phyloP scores from a whole-genome alignment of 1,140 invertebrate species.

The Drosophila trapezifrons region DNA sequence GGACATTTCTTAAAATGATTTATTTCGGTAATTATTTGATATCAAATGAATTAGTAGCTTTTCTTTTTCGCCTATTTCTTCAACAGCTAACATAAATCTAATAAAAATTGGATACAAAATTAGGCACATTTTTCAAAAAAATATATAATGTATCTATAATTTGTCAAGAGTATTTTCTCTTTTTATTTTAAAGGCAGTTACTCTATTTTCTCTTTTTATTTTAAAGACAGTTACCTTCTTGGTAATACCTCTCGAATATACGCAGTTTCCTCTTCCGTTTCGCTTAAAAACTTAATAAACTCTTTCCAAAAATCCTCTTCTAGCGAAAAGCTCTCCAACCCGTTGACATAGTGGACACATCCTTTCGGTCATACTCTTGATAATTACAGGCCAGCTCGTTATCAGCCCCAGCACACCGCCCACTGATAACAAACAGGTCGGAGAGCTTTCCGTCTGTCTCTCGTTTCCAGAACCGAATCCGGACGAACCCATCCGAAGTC shows the following conservation, averaged over 20 bases:
- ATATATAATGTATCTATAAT: too few relatives aligned
- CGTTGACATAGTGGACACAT: conserved; percentile 1
- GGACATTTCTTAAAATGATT: too few relatives aligned
- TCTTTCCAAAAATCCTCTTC: background rate
- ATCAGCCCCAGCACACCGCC: conserved; percentile 40
- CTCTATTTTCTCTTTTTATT: too few relatives aligned
- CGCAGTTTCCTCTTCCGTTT: background rate
- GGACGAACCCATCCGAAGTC: conserved; percentile 19
- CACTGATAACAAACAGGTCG: conserved; percentile 49
- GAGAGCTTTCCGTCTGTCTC: conserved; percentile 29
- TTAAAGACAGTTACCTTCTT: background rate
- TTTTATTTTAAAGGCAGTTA: too few relatives aligned
- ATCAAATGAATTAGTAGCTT: too few relatives aligned
- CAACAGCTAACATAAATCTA: too few relatives aligned
- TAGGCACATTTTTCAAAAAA: too few relatives aligned
- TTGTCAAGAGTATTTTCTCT: too few relatives aligned
- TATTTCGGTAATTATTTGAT: too few relatives aligned
- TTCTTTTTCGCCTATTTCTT: too few relatives aligned
- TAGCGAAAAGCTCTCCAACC: background rate
- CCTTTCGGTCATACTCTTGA: conserved; percentile 24
- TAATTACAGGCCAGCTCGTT: conserved; percentile 48
- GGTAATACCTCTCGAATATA: background rate
- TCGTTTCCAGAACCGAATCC: conserved; percentile 10
- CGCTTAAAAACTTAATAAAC: background rate
- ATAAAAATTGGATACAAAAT: too few relatives aligned